A percentile compares a stretch with the other conserved stretches of the same genome.
Conservation (phyloP, 2,888 invertebrate genomes). For the Tetrapedia diversipes region DNA sequence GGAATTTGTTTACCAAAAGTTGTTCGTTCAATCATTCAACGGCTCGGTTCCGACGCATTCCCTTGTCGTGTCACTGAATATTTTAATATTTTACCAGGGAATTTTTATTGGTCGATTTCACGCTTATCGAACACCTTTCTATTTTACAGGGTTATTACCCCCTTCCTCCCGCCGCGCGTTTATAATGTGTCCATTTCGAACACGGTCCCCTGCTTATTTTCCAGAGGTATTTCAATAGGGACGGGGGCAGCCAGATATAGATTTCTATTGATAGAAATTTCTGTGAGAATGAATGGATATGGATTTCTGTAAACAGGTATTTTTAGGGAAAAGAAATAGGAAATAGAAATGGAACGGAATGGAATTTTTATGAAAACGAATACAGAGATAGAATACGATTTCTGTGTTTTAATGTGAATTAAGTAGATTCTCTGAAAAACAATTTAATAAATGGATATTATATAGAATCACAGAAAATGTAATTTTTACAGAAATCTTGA, state of each 20-base stretch:
- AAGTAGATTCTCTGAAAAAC: too few relatives aligned
- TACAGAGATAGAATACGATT: too few relatives aligned
- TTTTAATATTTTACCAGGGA: constrained; percentile 40
- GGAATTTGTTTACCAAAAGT: constrained; percentile 43
- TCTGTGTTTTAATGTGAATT: too few relatives aligned
- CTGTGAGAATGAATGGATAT: not conserved
- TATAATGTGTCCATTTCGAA: not conserved
- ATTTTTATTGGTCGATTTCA: constrained; percentile 32
- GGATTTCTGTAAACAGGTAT: not conserved
- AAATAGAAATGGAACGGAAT: not conserved
- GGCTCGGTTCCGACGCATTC: not conserved
- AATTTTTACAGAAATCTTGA: not conserved
- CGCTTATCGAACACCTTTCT: constrained; percentile 52
- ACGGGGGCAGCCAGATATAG: too few relatives aligned
- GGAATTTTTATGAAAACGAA: too few relatives aligned
- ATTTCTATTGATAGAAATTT: not conserved
- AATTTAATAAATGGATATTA: too few relatives aligned
- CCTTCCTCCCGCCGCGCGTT: not conserved
- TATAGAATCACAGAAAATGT: not conserved
- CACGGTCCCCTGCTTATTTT: not conserved
- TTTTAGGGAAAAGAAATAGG: not conserved
- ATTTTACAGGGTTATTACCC: constrained; percentile 20
- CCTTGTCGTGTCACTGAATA: constrained; percentile 40
- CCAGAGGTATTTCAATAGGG: not conserved
- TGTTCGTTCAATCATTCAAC: constrained; percentile 45